Evolutionary conservation across 1,140 invertebrate genomes (phyloP), one percentile per base, ranked within the genome.

Genomic region (Cydia fagiglandana): DNA sequence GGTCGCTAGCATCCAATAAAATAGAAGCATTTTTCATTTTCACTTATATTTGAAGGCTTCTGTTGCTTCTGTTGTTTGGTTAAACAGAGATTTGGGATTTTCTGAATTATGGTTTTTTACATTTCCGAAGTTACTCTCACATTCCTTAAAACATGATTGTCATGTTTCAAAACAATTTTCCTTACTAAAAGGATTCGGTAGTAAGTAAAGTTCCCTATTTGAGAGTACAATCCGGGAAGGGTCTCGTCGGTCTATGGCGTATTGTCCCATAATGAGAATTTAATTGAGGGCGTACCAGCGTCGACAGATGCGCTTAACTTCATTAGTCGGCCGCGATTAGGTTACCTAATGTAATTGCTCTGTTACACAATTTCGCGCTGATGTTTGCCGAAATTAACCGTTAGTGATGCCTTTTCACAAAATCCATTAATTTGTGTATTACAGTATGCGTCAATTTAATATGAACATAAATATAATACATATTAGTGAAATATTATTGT

Each of bases 291-390:
- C 81, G 83, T 82, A 76, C 80, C 77, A 80, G 78, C 82, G 78
- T 78, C 83, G 78, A 78, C 81, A 81, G 88, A 86, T 87, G 85
- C 86, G 75, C 82, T 88, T 90, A 91, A 91, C 88, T 91, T 88
- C 84, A 90, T 90, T 89, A 91, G 76, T 78, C 77, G 81, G 74
- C 75, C 79, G 81, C 84, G 83, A 88, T 89, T 87, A 89, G 82
- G 80, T 89, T 87, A 82, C 82, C 81, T 88, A 90, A 91, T 89
- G 87, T 90, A 90, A 92, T 92, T 89, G 84, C 84, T 82, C 81
- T 79, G 81, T 86, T 86, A 79, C 81, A 90, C 82, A 84, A 86
- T 86, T 85, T 83, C 76, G 70, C 77, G 64, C 64, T 50, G 70
- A 79, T 82, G 80, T 83, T 82, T 34, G 70, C 70, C 74, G 80